These are phyloP conservation scores for Polyploca ridens DNA, from an alignment of 2,888 invertebrate genomes.

Conservation along the genomic window DNA sequence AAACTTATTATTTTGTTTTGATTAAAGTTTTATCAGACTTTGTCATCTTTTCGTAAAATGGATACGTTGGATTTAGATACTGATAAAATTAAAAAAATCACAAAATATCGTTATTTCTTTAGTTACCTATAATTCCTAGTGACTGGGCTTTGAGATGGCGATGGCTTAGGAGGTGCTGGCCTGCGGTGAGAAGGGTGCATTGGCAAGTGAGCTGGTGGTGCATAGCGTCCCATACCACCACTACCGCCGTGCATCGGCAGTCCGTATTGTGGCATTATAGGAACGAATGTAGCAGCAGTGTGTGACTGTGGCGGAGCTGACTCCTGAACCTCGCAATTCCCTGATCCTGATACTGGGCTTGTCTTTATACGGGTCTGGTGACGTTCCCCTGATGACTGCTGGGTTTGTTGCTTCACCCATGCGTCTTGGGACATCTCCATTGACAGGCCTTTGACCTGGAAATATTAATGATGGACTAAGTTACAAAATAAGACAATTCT, in stretches of 20 bases:
- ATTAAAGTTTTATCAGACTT: no score
- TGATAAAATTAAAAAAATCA: no score
- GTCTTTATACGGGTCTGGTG: conserved; percentile 77
- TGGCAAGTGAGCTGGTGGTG: conserved; percentile 79
- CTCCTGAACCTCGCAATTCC: conserved; percentile 82
- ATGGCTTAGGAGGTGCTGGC: conserved; percentile 78
- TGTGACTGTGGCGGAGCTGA: conserved; percentile 80
- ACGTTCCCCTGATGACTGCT: conserved; percentile 68
- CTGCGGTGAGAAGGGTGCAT: conserved; percentile 82
- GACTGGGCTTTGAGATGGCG: conserved; percentile 82
- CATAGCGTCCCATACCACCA: conserved; percentile 79
- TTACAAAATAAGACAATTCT: conserved; percentile 2
- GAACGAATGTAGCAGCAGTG: conserved; percentile 71
- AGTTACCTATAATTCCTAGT: conserved; percentile 82
- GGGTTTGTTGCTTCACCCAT: conserved; percentile 80
- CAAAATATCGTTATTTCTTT: conserved; percentile 21
- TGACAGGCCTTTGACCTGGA: conserved; percentile 79
- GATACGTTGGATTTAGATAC: no score
- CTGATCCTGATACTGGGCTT: conserved; percentile 76
- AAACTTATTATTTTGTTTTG: no score
- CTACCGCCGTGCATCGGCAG: conserved; percentile 68
- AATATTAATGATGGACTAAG: conserved; percentile 25
- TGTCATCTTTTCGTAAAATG: no score
- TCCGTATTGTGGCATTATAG: conserved; percentile 73
- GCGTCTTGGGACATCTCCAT: conserved; percentile 82